A percentile compares a stretch with the other conserved stretches of the same genome.
Conservation (phyloP, 2,888 invertebrate species). For the Cryptus armator region DNA sequence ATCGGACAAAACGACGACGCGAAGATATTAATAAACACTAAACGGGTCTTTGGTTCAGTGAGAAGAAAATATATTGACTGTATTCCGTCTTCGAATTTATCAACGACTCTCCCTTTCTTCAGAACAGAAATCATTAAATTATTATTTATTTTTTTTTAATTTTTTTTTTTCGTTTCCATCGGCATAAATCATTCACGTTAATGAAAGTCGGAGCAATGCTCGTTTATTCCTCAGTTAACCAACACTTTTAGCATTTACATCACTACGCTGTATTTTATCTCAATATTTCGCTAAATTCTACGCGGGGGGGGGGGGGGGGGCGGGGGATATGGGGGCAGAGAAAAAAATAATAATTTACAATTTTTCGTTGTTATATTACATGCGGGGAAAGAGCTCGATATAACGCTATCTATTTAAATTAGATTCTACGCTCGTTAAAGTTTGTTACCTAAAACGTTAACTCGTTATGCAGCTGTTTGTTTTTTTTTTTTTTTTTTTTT, state of each 20-base stretch:
- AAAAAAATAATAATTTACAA: slow-evolving; percentile 71
- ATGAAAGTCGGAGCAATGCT: slow-evolving; percentile 13
- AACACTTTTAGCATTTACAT: slow-evolving; percentile 60
- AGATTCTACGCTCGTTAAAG: slow-evolving; percentile 52
- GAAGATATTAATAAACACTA: slow-evolving; percentile 28
- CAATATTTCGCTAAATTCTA: slow-evolving; percentile 38
- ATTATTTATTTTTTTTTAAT: neutral
- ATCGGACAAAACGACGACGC: slow-evolving; percentile 29
- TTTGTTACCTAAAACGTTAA: slow-evolving; percentile 49
- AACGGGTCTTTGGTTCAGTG: slow-evolving; percentile 58
- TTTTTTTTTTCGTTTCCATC: neutral
- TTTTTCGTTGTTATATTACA: slow-evolving; percentile 67
- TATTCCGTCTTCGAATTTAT: slow-evolving; percentile 23
- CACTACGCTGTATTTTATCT: slow-evolving; percentile 44
- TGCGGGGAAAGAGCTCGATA: slow-evolving; percentile 47
- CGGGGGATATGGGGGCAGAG: slow-evolving; percentile 1
- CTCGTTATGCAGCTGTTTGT: slow-evolving; percentile 26
- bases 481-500: slow-evolving; percentile 7
- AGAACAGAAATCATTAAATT: slow-evolving; percentile 31
- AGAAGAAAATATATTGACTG: slow-evolving; percentile 38
- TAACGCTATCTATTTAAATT: slow-evolving; percentile 43
- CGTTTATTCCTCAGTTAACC: slow-evolving; percentile 56
- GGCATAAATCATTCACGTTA: slow-evolving; percentile 30
- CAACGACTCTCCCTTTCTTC: slow-evolving; percentile 21
- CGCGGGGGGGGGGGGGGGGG: slow-evolving; percentile 13